Conservation (phyloP, 2,888 invertebrate genomes). For the Stenchaetothrips biformis region DNA sequence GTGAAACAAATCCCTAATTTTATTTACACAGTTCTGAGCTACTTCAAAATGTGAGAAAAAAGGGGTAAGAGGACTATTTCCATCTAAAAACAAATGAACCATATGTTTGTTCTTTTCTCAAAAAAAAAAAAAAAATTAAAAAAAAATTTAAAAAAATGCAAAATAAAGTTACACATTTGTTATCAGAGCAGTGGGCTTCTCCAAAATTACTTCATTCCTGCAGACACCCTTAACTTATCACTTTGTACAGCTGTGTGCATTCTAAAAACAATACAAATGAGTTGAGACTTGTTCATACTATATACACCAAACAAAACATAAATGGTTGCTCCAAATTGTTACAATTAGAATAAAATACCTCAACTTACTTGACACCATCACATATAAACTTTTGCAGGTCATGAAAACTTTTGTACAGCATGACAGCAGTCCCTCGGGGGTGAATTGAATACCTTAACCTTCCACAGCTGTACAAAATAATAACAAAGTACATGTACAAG, state of each 20-base stretch:
- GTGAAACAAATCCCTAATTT: background rate
- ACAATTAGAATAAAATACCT: background rate
- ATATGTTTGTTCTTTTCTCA: too few species aligned
- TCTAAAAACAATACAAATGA: background rate
- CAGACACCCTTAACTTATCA: conserved; percentile 8
- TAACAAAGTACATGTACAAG: conserved; percentile 9
- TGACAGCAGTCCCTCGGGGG: background rate
- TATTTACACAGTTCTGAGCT: background rate
- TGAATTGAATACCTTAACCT: background rate
- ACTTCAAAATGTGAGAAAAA: too few species aligned
- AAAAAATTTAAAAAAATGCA: too few species aligned
- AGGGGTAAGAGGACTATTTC: too few species aligned
- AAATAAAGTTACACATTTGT: too few species aligned
- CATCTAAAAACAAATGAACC: too few species aligned
- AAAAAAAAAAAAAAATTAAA: too few species aligned
- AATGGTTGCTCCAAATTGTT: background rate
- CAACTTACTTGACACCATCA: conserved; percentile 12
- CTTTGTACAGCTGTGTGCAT: conserved; percentile 12
- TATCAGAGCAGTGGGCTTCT: too few species aligned
- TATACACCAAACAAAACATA: background rate
- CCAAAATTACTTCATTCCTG: background rate
- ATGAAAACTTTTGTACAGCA: conserved; percentile 5
- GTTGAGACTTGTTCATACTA: conserved; percentile 9
- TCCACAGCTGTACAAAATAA: conserved; percentile 12
- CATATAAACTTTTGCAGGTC: background rate